Evolutionary conservation across 1,140 invertebrate species (phyloP).

Genomic region (Phocides pigmalion): DNA sequence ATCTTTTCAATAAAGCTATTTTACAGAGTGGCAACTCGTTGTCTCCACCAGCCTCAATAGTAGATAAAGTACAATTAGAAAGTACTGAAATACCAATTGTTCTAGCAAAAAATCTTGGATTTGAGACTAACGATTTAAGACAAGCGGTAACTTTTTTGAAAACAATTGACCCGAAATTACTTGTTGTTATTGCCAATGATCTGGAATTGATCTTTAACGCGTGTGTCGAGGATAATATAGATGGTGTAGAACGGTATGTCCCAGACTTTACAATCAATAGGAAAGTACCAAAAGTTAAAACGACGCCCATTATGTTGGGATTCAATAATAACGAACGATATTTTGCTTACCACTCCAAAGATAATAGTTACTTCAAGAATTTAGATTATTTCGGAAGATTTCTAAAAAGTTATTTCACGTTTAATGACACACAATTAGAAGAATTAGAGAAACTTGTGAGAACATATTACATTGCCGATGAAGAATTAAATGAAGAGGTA

Average conservation of each 20-base stretch:
- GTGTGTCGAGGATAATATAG: constrained; percentile 38
- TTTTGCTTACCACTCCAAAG: constrained; percentile 8
- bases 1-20: constrained; percentile 39
- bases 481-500: constrained; percentile 30
- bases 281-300: constrained; percentile 43
- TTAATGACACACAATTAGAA: constrained; percentile 27
- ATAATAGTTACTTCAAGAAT: constrained; percentile 33
- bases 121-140: constrained; percentile 26
- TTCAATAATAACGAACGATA: constrained; percentile 44
- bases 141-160: constrained; percentile 34
- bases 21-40: constrained; percentile 39
- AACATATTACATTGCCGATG: constrained; percentile 52
- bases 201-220: constrained; percentile 22
- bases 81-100: constrained; percentile 29
- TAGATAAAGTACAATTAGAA: background rate
- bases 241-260: constrained; percentile 35
- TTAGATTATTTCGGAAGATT: constrained; percentile 37
- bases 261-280: constrained; percentile 37
- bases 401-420: constrained; percentile 40
- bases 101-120: constrained; percentile 38
- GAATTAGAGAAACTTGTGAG: constrained; percentile 34
- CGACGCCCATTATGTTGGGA: constrained; percentile 46
- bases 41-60: constrained; percentile 9
- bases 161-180: constrained; percentile 23
- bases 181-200: constrained; percentile 7